phyloP scores from a whole-genome alignment of 2,797 vertebrate species.

The Falco biarmicus region DNA sequence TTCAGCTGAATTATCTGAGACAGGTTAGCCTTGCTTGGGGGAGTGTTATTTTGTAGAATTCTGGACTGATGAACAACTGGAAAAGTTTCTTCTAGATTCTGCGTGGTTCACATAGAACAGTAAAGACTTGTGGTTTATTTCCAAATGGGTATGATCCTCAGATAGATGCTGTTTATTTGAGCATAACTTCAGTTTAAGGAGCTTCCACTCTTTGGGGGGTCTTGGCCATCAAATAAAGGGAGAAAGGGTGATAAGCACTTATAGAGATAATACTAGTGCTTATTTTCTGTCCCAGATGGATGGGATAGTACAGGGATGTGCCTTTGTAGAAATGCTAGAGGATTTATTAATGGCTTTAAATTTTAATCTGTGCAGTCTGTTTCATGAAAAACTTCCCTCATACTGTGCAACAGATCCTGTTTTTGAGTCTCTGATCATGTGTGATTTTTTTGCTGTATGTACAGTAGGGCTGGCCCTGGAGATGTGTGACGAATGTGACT shows the following conservation, averaged over 20 bases:
- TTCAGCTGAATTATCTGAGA: not conserved
- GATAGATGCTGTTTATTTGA: not conserved
- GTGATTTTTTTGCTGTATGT: not conserved
- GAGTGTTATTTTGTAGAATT: not conserved
- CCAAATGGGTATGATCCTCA: not conserved
- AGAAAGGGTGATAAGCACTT: not conserved
- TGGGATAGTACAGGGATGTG: not conserved
- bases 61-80: not conserved
- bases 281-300: not conserved
- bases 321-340: not conserved
- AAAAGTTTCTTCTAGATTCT: not conserved
- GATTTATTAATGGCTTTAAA: not conserved
- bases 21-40: not conserved
- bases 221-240: not conserved
- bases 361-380: not conserved
- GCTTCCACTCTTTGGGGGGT: not conserved
- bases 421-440: not conserved
- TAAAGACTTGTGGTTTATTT: not conserved
- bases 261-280: not conserved
- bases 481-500: accelerated
- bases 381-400: not conserved
- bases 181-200: not conserved
- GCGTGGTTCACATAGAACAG: not conserved
- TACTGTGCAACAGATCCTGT: not conserved
- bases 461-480: accelerated